phyloP scores from a whole-genome alignment of 2,888 invertebrate genomes.

The Lithophane semibrunnea region DNA sequence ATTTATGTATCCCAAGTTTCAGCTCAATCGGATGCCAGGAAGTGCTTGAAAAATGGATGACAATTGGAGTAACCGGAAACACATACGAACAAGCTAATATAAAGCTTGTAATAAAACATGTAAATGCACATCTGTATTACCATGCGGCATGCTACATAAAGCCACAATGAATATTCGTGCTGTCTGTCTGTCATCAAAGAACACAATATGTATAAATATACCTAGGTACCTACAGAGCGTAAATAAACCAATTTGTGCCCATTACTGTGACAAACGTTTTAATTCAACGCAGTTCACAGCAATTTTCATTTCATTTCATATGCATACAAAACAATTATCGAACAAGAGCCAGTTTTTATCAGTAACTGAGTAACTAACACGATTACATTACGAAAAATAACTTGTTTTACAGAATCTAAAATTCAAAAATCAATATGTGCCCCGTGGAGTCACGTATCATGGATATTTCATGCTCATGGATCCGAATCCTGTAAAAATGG shows the following conservation, averaged over 20 bases:
- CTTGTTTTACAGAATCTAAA: constrained; percentile 93
- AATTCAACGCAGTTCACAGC: constrained; percentile 33
- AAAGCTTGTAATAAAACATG: no score
- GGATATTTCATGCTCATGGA: constrained; percentile 98
- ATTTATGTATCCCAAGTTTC: no score
- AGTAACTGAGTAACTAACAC: neutral
- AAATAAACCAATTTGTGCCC: neutral
- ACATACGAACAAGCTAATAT: no score
- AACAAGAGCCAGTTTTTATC: constrained; percentile 13
- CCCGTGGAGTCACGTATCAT: constrained; percentile 96
- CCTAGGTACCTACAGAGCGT: neutral
- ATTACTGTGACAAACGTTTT: constrained; percentile 21
- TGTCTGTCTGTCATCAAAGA: neutral
- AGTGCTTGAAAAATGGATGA: no score
- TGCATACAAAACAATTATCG: neutral
- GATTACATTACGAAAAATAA: neutral
- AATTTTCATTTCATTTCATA: constrained; percentile 48
- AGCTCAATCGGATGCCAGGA: no score
- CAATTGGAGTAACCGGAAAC: no score
- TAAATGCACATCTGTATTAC: no score
- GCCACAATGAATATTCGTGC: neutral
- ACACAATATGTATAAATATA: neutral
- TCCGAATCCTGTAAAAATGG: constrained; percentile 98
- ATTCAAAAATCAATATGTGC: constrained; percentile 95
- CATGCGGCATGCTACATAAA: no score